phyloP scores from a whole-genome alignment of 2,113 vertebrate species.

The Stigmatopora argus region DNA sequence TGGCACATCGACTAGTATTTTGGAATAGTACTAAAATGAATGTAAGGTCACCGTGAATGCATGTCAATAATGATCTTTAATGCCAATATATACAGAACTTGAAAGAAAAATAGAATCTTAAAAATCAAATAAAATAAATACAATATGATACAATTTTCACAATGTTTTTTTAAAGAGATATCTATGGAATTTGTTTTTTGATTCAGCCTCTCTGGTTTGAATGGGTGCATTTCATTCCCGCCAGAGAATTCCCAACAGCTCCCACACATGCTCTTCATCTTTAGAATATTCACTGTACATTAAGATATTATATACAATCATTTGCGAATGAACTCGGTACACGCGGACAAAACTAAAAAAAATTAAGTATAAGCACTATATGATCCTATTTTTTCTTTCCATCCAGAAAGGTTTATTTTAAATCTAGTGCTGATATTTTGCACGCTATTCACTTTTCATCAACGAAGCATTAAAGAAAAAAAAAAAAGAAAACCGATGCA shows the following conservation, averaged over 20 bases:
- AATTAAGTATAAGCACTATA: background rate
- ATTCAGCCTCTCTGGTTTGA: constrained; percentile 61
- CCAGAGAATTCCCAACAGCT: constrained; percentile 57
- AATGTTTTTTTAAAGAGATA: constrained; percentile 77
- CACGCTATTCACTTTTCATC: background rate
- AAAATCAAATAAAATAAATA: constrained; percentile 95
- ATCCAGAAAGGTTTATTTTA: background rate
- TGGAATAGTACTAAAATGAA: background rate
- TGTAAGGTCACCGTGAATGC: constrained; percentile 17
- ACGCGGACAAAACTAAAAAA: background rate
- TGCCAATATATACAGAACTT: constrained; percentile 88
- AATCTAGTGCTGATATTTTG: constrained; percentile 1
- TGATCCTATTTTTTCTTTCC: constrained; percentile 9
- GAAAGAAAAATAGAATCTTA: constrained; percentile 88
- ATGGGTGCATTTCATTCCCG: constrained; percentile 48
- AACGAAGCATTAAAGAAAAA: background rate
- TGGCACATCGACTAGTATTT: too few relatives aligned
- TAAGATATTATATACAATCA: constrained; percentile 13
- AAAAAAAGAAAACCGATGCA: constrained; percentile 1
- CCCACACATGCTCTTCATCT: constrained; percentile 60
- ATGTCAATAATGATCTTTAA: constrained; percentile 86
- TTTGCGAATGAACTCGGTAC: constrained; percentile 11
- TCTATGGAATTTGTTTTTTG: constrained; percentile 61
- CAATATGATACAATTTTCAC: constrained; percentile 91
- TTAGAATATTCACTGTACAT: constrained; percentile 21